Evolutionary conservation across 2,888 invertebrate genomes (phyloP).

Genomic region (Hofmannophila pseudospretella): DNA sequence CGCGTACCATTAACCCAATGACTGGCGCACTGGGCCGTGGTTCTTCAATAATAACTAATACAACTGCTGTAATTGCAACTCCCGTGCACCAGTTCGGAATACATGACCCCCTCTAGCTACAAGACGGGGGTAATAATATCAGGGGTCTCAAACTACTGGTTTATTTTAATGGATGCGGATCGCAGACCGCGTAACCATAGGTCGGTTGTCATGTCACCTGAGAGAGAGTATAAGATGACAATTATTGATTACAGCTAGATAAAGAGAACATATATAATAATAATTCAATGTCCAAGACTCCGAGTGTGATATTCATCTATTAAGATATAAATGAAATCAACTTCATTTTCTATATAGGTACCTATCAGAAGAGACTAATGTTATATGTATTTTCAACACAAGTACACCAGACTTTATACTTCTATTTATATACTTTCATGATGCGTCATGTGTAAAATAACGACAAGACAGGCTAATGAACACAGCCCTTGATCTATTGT

Average conservation of each 20-base stretch:
- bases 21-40: conserved; percentile 61
- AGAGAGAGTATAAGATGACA: conserved; percentile 10
- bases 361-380: too few species aligned
- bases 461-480: too few species aligned
- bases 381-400: too few species aligned
- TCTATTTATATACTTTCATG: too few species aligned
- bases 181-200: conserved; percentile 5
- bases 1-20: conserved; percentile 67
- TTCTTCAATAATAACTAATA: conserved; percentile 34
- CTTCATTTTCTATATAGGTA: too few species aligned
- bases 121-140: neutral
- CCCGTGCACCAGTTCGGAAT: conserved; percentile 15
- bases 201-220: conserved; percentile 7
- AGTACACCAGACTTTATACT: too few species aligned
- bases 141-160: conserved; percentile 6
- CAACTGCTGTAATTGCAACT: conserved; percentile 33
- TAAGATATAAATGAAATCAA: too few species aligned
- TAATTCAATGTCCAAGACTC: neutral
- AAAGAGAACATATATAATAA: neutral
- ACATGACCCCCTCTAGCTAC: conserved; percentile 2
- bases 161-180: conserved; percentile 2
- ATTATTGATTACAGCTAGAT: conserved; percentile 7
- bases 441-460: too few species aligned
- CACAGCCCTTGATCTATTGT: too few species aligned
- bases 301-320: too few species aligned